Conservation (phyloP, 1,140 invertebrate genomes). For the Zaprionus gabonicus region DNA sequence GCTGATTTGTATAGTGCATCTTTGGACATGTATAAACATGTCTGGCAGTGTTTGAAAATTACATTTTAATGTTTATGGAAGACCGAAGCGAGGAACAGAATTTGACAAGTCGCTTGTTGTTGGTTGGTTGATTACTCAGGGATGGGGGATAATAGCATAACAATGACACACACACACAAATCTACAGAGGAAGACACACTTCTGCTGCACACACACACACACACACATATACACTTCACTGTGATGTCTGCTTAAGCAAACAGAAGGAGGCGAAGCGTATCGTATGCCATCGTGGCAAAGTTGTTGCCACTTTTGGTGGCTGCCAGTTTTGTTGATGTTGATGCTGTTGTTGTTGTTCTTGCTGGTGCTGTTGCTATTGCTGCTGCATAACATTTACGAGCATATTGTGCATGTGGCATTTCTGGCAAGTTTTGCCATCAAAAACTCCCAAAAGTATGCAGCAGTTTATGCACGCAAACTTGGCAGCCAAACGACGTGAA, state of each 20-base stretch:
- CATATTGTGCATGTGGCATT: constrained; percentile 49
- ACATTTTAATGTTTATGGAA: constrained; percentile 27
- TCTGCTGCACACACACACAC: not conserved
- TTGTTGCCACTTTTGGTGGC: constrained; percentile 37
- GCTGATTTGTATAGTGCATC: not conserved
- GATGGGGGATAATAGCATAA: constrained; percentile 9
- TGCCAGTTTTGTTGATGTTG: not conserved
- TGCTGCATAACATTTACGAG: constrained; percentile 50
- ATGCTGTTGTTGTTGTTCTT: constrained; percentile 27
- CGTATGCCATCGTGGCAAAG: constrained; percentile 43
- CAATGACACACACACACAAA: constrained; percentile 6
- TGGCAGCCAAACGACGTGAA: constrained; percentile 45
- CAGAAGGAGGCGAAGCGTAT: constrained; percentile 4
- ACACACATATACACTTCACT: not conserved
- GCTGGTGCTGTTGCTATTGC: constrained; percentile 33
- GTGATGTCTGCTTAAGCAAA: constrained; percentile 28
- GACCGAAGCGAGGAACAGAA: not conserved
- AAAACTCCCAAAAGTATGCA: constrained; percentile 73
- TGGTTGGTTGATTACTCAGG: constrained; percentile 19
- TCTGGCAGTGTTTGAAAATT: constrained; percentile 1
- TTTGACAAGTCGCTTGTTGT: constrained; percentile 28
- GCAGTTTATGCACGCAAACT: constrained; percentile 73
- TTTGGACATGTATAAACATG: not conserved
- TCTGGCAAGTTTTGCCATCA: constrained; percentile 69
- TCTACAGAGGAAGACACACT: not conserved